Evolutionary conservation across 1,140 invertebrate species (phyloP), one percentile per base, ranked within the genome.

Genomic region (Cheumatopsyche charites): DNA sequence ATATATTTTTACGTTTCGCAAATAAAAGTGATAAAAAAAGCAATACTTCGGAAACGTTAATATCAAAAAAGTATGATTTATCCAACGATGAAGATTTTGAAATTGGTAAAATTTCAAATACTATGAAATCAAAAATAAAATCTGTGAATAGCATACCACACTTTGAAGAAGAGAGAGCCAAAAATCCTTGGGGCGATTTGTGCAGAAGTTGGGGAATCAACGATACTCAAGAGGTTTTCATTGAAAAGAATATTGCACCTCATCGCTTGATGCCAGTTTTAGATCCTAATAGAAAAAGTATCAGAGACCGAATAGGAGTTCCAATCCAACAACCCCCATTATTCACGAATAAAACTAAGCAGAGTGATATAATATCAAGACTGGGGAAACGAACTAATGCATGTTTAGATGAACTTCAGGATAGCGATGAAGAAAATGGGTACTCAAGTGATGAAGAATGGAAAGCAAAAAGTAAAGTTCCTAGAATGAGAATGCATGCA

Each of bases 401-500:
- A 63, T 13, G 52, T 80, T 55, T 79, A 84, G 65, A 75, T 86
- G 41, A 85, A 84, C 4, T 62, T 77, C 2, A 84, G 79, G 47
- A 71, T 19, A 42, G 68, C 5, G 62, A 41, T 21, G 58, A 73
- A 36, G 67, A 73, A 29, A 5, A 15, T 43, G 52, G 69, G 26
- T 52, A 45, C 26, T 29, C 26, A 6, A 75, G 82, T 13, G 82
- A 86, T 19, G 80, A 83, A 23, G 79, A 79, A 52, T 88, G 88
- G 87, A 85, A 82, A 67, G 86, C 82, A 67, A 87, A 87, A 76
- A 88, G 84, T 21, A 92, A 91, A 83, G 81, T 87, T 41, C 87
- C 89, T 0, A 82, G 90, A 75, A 93, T 93, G 92, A 84, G 91
- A 79, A 94, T 94, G 93, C 91, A 91, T 80, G 93, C 93, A n/a